Percentiles rank a stretch among this genome's conserved stretches.
Conservation (phyloP, 2,113 vertebrate genomes). For the Sterna hirundo region DNA sequence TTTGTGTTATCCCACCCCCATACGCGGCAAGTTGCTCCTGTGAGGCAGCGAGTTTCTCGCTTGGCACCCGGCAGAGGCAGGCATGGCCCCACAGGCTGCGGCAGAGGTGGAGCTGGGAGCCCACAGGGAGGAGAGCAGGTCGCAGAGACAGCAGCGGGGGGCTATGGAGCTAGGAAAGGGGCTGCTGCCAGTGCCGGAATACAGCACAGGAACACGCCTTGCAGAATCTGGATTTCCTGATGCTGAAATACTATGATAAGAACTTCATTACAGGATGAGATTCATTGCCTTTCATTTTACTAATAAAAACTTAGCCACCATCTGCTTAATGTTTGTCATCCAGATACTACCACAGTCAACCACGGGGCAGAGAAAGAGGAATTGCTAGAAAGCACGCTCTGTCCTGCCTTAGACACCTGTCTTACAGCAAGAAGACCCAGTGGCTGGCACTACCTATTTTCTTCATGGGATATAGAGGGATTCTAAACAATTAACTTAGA, state of each 20-base stretch:
- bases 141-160: neutral
- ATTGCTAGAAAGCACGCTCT: neutral
- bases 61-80: neutral
- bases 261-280: neutral
- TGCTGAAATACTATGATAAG: neutral
- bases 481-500: neutral
- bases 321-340: neutral
- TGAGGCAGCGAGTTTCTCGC: neutral
- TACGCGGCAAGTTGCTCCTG: neutral
- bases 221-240: neutral
- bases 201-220: neutral
- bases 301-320: neutral
- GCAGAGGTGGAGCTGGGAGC: neutral
- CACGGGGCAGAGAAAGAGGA: neutral
- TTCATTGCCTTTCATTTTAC: neutral
- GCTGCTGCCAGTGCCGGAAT: rapidly evolving
- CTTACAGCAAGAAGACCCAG: neutral
- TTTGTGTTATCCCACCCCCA: neutral
- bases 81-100: rapidly evolving
- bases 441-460: neutral
- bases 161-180: neutral
- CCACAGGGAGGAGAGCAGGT: neutral
- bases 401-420: neutral
- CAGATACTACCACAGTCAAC: neutral
- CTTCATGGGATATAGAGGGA: neutral